Evolutionary conservation across 1,140 invertebrate genomes (phyloP).

Genomic region (Solenopsis fugax): DNA sequence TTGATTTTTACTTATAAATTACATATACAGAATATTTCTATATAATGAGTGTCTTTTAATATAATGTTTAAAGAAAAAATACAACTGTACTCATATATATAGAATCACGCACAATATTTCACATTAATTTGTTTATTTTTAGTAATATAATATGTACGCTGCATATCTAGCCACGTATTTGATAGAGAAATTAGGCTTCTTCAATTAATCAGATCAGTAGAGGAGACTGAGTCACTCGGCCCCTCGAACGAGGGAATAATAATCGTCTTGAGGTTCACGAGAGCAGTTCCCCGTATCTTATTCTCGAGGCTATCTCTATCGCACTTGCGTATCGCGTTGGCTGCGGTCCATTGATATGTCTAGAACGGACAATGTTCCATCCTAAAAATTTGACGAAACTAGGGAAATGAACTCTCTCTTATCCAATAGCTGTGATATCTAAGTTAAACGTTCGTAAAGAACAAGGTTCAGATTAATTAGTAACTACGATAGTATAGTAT

Average conservation of each 20-base stretch:
- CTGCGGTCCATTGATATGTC: background rate
- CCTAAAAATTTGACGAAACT: constrained; percentile 1
- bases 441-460: background rate
- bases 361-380: background rate
- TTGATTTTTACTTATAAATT: background rate
- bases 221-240: constrained; percentile 63
- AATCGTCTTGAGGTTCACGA: constrained; percentile 57
- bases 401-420: background rate
- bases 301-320: constrained; percentile 38
- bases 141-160: background rate
- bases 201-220: constrained; percentile 73
- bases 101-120: background rate
- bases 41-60: background rate
- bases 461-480: constrained; percentile 22
- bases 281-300: constrained; percentile 33
- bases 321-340: background rate
- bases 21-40: background rate
- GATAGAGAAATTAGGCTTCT: constrained; percentile 78
- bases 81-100: background rate
- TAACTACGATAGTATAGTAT: background rate
- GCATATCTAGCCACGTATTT: constrained; percentile 55
- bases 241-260: constrained; percentile 57
- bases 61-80: background rate
- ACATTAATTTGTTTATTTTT: constrained; percentile 57
- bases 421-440: background rate